Base-by-base conservation (phyloP, 2,113 vertebrate genomes). In the Gila orcuttii region DNA sequence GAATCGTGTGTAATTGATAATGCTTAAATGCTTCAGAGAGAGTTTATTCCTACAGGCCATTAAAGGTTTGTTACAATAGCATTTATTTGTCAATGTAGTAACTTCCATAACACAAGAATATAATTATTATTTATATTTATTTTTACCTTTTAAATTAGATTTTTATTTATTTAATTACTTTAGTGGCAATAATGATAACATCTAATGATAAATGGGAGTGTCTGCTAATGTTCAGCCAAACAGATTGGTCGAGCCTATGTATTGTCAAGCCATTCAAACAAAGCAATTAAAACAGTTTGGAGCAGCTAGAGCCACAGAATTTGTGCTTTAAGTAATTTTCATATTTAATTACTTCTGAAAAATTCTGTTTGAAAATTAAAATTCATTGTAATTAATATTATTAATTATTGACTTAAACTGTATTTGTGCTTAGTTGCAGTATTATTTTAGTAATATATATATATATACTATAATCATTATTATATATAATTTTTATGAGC, bases 21-120 rank as follows among this genome's bases (percentile, higher is more conserved):
- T 82, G 74, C 31, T 82, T 83, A 62, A 62, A 33, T 73, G 59
- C 28, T 78, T 64, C 74, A 25, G 12, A 39, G 33, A 25, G 33
- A n/a, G 3, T n/a, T 74, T 45, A 60, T 33, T n/a, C 11, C 6
- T 57, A 57, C 28, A 33, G 36, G 8, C 17, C 50, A 55, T 57
- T 2, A 36, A 57, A 21, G 9, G 31, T 57, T 78, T 36, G 75
- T 6, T 23, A 59, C 19, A 78, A 57, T 59, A 23, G 31, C 9
- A 33, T 12, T 57, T 78, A 36, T 78, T 3, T 36, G 13, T n/a
- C 45, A 52, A 3, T 36, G 8, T 21, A 69, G 33, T 69, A 10
- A 69, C 3, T 39, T 21, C 21, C 33, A 3, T 4, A 8, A 68
- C 15, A 19, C 31, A 68, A 66, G 15, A 66, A 28, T 62, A 28